These are phyloP conservation scores for Balanococcus diminutus DNA, from an alignment of 2,888 invertebrate species.

Conservation along the genomic window DNA sequence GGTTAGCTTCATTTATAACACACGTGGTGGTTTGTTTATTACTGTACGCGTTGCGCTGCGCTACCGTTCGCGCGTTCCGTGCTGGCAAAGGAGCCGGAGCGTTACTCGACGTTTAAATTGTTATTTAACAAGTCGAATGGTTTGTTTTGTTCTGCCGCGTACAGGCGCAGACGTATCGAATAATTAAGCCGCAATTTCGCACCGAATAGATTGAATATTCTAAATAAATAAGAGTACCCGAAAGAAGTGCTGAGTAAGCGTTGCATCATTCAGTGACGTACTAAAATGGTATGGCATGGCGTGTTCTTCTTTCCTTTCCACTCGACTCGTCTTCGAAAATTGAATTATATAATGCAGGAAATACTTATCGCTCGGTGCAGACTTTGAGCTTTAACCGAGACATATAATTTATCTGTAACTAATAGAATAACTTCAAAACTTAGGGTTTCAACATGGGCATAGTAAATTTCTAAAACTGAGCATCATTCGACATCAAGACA, in stretches of 20 bases:
- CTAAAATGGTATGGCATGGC: no score
- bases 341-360: no score
- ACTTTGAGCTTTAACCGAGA: no score
- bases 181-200: conserved; percentile 32
- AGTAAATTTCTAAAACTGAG: no score
- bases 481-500: no score
- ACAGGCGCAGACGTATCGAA: conserved; percentile 16
- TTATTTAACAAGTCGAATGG: conserved; percentile 33
- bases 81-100: not conserved
- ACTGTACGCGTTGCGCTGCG: conserved; percentile 11
- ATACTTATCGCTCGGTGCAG: no score
- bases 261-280: conserved; percentile 16
- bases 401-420: no score
- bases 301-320: no score
- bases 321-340: no score
- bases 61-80: not conserved
- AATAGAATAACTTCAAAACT: no score
- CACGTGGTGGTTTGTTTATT: conserved; percentile 41
- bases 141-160: conserved; percentile 15
- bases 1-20: conserved; percentile 41
- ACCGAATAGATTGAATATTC: not conserved
- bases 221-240: conserved; percentile 16
- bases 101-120: conserved; percentile 37
- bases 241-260: conserved; percentile 32
- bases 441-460: no score